Conservation (phyloP, 2,113 vertebrate genomes). For the Podilymbus podiceps region DNA sequence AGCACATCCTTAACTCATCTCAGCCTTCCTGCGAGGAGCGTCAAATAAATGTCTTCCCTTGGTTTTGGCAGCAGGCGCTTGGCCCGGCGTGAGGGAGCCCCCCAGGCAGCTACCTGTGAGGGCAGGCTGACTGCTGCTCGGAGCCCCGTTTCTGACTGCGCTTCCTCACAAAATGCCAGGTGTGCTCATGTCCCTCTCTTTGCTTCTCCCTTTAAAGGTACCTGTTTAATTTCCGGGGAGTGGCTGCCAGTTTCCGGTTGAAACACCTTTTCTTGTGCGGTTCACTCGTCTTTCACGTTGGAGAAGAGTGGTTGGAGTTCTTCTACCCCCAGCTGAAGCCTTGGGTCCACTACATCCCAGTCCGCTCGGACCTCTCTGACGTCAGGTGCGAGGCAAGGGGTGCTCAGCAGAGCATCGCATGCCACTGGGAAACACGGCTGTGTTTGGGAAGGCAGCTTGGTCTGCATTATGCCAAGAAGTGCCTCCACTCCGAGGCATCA, state of each 20-base stretch:
- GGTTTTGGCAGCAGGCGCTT: neutral
- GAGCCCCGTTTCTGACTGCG: neutral
- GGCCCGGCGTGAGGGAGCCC: neutral
- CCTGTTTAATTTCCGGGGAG: constrained; percentile 96
- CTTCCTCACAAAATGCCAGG: neutral
- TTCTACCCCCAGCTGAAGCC: constrained; percentile 93
- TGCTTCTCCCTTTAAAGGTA: constrained; percentile 77
- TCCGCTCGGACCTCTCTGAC: constrained; percentile 89
- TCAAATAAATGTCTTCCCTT: neutral
- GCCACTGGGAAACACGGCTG: neutral
- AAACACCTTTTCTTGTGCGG: constrained; percentile 97
- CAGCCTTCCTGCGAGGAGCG: neutral
- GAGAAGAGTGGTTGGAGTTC: constrained; percentile 94
- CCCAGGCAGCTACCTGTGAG: neutral
- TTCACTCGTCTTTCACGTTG: constrained; percentile 93
- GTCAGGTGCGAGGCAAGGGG: constrained; percentile 79
- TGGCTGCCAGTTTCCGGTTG: constrained; percentile 96
- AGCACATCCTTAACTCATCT: neutral
- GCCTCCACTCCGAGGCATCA: neutral
- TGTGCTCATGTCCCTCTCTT: neutral
- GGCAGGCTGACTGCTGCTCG: neutral
- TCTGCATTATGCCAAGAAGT: neutral
- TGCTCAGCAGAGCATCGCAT: neutral
- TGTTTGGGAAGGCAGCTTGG: neutral
- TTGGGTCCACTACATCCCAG: constrained; percentile 96